phyloP scores from a whole-genome alignment of 2,888 invertebrate genomes.

The Teinopalpus imperialis region DNA sequence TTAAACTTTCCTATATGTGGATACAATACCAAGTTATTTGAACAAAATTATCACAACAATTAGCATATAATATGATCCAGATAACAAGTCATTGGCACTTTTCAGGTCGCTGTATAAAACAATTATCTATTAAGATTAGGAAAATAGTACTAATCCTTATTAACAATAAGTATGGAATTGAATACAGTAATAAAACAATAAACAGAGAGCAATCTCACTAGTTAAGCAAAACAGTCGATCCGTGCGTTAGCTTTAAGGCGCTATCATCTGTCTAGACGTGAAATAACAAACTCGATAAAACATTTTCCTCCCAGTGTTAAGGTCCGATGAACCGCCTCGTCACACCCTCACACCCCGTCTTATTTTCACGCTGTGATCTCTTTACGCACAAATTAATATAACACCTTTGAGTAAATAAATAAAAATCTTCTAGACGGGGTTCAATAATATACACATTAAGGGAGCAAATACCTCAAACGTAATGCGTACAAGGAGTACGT shows the following conservation, averaged over 20 bases:
- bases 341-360: neutral
- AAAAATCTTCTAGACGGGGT: conserved; percentile 4
- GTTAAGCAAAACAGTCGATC: neutral
- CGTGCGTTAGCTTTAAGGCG: conserved; percentile 4
- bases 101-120: no score
- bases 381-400: neutral
- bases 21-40: no score
- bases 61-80: no score
- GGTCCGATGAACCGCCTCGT: conserved; percentile 70
- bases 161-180: neutral
- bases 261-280: conserved; percentile 49
- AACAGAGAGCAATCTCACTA: neutral
- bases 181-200: conserved; percentile 3
- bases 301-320: conserved; percentile 42
- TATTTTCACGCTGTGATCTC: neutral
- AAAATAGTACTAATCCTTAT: no score
- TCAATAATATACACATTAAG: no score
- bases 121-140: no score
- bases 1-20: no score
- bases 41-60: no score
- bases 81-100: no score
- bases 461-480: no score
- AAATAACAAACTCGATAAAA: conserved; percentile 48
- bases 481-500: no score
- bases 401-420: neutral